phyloP scores from a whole-genome alignment of 1,140 invertebrate genomes.

The Papilio dardanus region DNA sequence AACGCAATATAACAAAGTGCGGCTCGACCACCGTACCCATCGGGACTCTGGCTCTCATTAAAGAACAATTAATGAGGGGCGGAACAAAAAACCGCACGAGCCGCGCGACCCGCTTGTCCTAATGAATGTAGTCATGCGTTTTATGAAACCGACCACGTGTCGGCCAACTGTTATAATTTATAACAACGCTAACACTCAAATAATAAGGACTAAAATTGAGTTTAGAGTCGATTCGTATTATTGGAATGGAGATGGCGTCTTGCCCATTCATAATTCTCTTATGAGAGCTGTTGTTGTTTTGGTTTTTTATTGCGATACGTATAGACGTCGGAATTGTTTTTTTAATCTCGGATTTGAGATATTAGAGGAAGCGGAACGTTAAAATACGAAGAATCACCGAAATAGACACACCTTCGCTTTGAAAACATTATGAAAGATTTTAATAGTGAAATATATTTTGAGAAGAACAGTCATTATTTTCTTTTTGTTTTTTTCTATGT shows the following conservation, averaged over 20 bases:
- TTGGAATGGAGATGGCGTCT: slow-evolving; percentile 31
- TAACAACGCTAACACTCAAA: slow-evolving; percentile 18
- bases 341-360: slow-evolving; percentile 14
- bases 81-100: slow-evolving; percentile 69
- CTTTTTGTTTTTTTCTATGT: too few species aligned
- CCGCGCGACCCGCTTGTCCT: slow-evolving; percentile 51
- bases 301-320: slow-evolving; percentile 34
- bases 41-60: slow-evolving; percentile 62
- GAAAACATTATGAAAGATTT: neutral
- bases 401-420: neutral
- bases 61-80: slow-evolving; percentile 73
- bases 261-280: slow-evolving; percentile 38
- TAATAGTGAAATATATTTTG: neutral
- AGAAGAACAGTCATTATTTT: neutral
- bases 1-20: slow-evolving; percentile 57
- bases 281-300: slow-evolving; percentile 28
- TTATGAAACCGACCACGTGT: slow-evolving; percentile 54
- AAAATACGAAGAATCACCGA: neutral
- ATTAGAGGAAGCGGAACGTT: neutral
- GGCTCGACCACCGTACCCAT: slow-evolving; percentile 49
- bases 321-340: slow-evolving; percentile 1
- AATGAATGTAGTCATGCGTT: slow-evolving; percentile 74
- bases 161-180: slow-evolving; percentile 44
- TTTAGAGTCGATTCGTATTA: neutral
- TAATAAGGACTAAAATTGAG: slow-evolving; percentile 16